These are phyloP conservation scores for Tortrix viridana DNA, from an alignment of 2,888 invertebrate genomes.

Conservation along the genomic window DNA sequence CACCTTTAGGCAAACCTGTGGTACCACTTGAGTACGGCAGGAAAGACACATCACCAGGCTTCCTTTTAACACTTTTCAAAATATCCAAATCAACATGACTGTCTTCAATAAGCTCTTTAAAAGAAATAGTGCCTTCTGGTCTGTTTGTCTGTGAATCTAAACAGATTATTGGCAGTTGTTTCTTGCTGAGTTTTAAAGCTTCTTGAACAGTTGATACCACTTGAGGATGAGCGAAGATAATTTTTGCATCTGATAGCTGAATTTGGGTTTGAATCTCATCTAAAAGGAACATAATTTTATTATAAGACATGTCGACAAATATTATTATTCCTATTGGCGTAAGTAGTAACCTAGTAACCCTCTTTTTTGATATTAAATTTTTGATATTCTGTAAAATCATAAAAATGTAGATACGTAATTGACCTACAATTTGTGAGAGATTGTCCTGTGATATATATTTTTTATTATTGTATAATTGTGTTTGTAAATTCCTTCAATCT, in stretches of 20 bases:
- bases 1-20: conserved; percentile 92
- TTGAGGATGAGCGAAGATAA: conserved; percentile 80
- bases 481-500: too few relatives aligned
- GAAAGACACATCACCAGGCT: conserved; percentile 84
- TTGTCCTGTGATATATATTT: too few relatives aligned
- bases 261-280: conserved; percentile 87
- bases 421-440: too few relatives aligned
- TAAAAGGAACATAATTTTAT: conserved; percentile 44
- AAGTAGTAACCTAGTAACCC: too few relatives aligned
- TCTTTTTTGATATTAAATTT: too few relatives aligned
- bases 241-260: conserved; percentile 79
- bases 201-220: conserved; percentile 72
- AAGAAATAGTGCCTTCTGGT: conserved; percentile 84
- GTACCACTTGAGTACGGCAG: conserved; percentile 94
- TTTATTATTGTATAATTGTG: too few relatives aligned
- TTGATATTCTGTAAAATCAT: too few relatives aligned
- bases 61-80: conserved; percentile 67
- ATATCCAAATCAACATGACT: conserved; percentile 73
- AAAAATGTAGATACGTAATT: too few relatives aligned
- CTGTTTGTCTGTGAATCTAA: conserved; percentile 51
- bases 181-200: conserved; percentile 72
- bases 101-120: conserved; percentile 82
- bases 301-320: too few relatives aligned
- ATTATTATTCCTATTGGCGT: too few relatives aligned
- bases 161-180: conserved; percentile 79